A percentile compares a stretch with the other conserved stretches of the same genome.
phyloP scores from a whole-genome alignment of 53 echinoderm and acorn worm genomes.

The Echinometra lucunter region DNA sequence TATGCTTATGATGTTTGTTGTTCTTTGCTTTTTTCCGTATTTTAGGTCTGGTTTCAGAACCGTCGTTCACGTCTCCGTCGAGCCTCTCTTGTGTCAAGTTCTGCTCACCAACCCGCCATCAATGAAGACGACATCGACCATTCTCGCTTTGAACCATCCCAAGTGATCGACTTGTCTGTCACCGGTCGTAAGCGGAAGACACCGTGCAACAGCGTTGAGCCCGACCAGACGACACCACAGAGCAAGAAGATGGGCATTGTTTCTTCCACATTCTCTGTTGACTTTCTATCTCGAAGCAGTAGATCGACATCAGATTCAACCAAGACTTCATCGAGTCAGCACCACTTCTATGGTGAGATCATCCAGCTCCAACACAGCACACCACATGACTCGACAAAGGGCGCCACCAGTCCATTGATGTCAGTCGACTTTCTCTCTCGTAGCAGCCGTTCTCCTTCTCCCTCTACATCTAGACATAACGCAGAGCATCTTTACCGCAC shows the following conservation, averaged over 20 bases:
- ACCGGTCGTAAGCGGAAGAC: too few relatives aligned
- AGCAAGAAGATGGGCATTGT: not conserved
- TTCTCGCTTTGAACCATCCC: too few relatives aligned
- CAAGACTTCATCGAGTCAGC: too few relatives aligned
- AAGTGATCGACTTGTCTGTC: not conserved
- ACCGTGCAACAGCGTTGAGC: too few relatives aligned
- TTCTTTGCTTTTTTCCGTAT: not conserved
- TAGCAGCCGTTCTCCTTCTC: slow-evolving; percentile 67
- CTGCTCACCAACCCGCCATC: not conserved
- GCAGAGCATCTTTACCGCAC: slow-evolving; percentile 38
- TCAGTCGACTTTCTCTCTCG: slow-evolving; percentile 66
- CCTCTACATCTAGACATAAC: slow-evolving; percentile 31
- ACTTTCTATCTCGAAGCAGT: too few relatives aligned
- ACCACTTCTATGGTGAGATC: slow-evolving; percentile 28
- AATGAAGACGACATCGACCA: not conserved
- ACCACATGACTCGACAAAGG: slow-evolving; percentile 1
- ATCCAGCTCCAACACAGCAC: not conserved
- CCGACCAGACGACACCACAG: slow-evolving; percentile 13
- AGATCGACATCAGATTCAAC: too few relatives aligned
- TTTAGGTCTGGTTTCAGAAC: too few relatives aligned
- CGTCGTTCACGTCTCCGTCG: too few relatives aligned
- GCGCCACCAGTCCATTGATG: slow-evolving; percentile 42
- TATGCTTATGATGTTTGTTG: not conserved
- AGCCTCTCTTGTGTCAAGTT: too few relatives aligned
- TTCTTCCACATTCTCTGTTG: too few relatives aligned